These are phyloP conservation scores for Arothron firmamentum DNA, from an alignment of 2,113 vertebrate species.

Conservation along the genomic window DNA sequence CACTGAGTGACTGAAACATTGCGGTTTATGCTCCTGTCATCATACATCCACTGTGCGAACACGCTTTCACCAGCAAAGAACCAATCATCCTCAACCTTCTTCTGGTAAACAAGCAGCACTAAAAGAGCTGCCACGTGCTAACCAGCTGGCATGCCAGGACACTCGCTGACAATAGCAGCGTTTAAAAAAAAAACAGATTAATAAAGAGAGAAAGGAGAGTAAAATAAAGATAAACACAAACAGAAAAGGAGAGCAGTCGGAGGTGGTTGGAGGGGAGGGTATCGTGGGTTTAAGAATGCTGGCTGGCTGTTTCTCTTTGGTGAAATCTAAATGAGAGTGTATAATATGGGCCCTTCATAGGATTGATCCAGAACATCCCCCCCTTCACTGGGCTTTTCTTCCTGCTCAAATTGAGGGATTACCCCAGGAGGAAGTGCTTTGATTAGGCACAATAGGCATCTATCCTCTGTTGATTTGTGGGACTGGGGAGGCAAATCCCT, in stretches of 20 bases:
- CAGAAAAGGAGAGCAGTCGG: constrained; percentile 48
- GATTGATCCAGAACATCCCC: constrained; percentile 69
- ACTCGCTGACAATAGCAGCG: constrained; percentile 40
- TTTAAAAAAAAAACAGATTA: constrained; percentile 57
- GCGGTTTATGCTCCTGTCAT: constrained; percentile 38
- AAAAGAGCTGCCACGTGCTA: constrained; percentile 53
- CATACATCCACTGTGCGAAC: constrained; percentile 44
- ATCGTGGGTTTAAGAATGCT: constrained; percentile 28
- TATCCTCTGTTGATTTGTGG: constrained; percentile 78
- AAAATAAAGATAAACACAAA: constrained; percentile 69
- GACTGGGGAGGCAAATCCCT: constrained; percentile 75
- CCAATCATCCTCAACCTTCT: constrained; percentile 58
- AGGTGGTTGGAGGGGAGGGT: constrained; percentile 32
- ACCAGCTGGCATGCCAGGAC: constrained; percentile 45
- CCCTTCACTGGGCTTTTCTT: constrained; percentile 73
- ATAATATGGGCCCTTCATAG: constrained; percentile 71
- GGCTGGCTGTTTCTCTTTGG: constrained; percentile 59
- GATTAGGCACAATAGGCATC: constrained; percentile 78
- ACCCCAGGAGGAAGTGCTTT: constrained; percentile 76
- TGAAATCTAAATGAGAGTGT: constrained; percentile 69
- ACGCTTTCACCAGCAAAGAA: constrained; percentile 50
- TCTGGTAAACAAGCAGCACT: constrained; percentile 48
- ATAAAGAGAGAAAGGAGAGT: constrained; percentile 50
- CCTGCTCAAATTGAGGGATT: constrained; percentile 76
- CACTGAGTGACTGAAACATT: constrained; percentile 32